Evolutionary conservation across 1,140 invertebrate genomes (phyloP).

Genomic region (Drosophila ercepeae): DNA sequence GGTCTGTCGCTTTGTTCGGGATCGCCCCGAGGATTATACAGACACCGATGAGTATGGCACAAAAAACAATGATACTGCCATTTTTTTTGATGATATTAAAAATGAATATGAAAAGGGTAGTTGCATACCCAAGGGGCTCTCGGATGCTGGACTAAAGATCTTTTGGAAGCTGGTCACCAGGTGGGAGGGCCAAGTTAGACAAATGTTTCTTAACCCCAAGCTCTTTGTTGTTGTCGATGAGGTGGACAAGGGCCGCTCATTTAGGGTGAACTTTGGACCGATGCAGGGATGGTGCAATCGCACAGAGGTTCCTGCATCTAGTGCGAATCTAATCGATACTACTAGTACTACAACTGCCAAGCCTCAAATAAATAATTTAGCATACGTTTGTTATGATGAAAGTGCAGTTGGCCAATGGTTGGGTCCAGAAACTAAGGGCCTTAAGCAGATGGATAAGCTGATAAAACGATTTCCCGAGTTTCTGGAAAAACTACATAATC

Average conservation of each 20-base stretch:
- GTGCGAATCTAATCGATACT: not conserved
- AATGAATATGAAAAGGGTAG: not conserved
- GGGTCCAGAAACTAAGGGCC: slow-evolving; percentile 9
- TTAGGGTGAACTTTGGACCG: slow-evolving; percentile 20
- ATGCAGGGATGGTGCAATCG: slow-evolving; percentile 27
- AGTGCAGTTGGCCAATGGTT: slow-evolving; percentile 29
- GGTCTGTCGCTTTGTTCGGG: not conserved
- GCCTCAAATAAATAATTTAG: not conserved
- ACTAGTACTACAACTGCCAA: not conserved
- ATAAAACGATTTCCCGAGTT: not conserved
- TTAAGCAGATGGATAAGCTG: slow-evolving; percentile 1
- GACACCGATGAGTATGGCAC: not conserved
- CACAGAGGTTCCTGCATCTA: not conserved
- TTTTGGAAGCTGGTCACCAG: slow-evolving; percentile 12
- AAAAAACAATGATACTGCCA: not conserved
- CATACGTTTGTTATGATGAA: not conserved
- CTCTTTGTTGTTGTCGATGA: slow-evolving; percentile 4
- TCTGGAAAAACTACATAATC: not conserved
- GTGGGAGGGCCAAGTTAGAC: slow-evolving; percentile 32
- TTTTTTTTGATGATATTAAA: not conserved
- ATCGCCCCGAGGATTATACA: not conserved
- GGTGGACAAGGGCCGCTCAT: not conserved
- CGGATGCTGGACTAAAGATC: not conserved
- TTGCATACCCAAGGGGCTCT: slow-evolving; percentile 22
- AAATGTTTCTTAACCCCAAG: slow-evolving; percentile 21